These are phyloP conservation scores for Anarhynchus alexandrinus DNA, from an alignment of 2,113 vertebrate species.

Conservation along the genomic window DNA sequence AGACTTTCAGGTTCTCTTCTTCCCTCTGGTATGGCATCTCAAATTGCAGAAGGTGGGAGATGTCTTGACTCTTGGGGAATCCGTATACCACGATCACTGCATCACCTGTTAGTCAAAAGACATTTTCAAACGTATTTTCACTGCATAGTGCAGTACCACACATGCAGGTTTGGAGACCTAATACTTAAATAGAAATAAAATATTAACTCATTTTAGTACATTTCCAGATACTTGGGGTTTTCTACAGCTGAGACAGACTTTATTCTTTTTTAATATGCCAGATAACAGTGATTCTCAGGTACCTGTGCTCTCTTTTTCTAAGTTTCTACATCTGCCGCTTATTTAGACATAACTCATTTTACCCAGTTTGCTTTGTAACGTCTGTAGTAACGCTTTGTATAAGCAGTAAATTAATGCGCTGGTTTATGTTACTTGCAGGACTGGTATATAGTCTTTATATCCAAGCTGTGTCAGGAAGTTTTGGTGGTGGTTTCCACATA, in stretches of 20 bases:
- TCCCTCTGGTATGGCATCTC: neutral
- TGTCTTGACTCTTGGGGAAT: too few species aligned
- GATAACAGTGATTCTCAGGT: neutral
- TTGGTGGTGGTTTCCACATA: neutral
- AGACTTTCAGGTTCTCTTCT: neutral
- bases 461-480: neutral
- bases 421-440: neutral
- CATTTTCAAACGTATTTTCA: neutral
- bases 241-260: neutral
- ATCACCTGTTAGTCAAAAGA: neutral
- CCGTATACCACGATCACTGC: fast-evolving
- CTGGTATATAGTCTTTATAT: neutral
- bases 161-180: neutral
- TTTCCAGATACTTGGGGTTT: neutral
- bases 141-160: neutral
- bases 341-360: neutral
- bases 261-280: neutral
- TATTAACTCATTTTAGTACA: neutral
- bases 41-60: neutral
- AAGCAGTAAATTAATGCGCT: neutral
- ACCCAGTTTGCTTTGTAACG: neutral
- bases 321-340: neutral
- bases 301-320: fast-evolving
- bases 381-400: neutral
- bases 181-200: neutral